phyloP scores from a whole-genome alignment of 2,797 vertebrate species.

The Centroberyx gerrardi region DNA sequence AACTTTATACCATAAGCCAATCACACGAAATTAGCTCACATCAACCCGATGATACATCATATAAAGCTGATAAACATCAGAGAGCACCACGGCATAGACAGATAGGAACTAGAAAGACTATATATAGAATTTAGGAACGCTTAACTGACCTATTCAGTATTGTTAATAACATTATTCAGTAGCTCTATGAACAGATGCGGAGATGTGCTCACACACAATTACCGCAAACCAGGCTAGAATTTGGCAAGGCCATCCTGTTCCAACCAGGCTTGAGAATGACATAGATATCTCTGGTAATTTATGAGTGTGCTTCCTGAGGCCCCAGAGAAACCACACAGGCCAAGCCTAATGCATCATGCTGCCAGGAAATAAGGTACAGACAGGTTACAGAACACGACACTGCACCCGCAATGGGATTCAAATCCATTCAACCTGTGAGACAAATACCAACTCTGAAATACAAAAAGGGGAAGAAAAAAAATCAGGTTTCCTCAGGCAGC shows the following conservation, averaged over 20 bases:
- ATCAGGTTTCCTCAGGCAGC: neutral
- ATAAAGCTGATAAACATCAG: too few species aligned
- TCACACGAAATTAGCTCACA: slow-evolving; percentile 18
- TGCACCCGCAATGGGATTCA: slow-evolving; percentile 39
- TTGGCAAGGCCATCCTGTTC: slow-evolving; percentile 46
- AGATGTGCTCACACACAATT: slow-evolving; percentile 17
- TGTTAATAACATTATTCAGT: neutral
- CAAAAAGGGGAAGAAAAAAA: neutral
- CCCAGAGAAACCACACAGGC: slow-evolving; percentile 7
- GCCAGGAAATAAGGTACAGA: slow-evolving; percentile 4
- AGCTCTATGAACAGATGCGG: slow-evolving; percentile 20
- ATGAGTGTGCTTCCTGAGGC: slow-evolving; percentile 42
- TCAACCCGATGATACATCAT: neutral
- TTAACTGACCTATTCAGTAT: too few species aligned
- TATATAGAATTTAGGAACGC: too few species aligned
- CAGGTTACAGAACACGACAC: slow-evolving; percentile 30
- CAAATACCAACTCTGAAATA: neutral
- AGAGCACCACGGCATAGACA: too few species aligned
- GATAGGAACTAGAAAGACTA: too few species aligned
- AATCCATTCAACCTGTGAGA: slow-evolving; percentile 24
- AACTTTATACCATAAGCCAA: slow-evolving; percentile 36
- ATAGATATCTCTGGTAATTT: slow-evolving; percentile 46
- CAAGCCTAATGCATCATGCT: slow-evolving; percentile 24
- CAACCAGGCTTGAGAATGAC: slow-evolving; percentile 37
- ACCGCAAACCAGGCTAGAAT: neutral